A percentile compares a stretch with the other conserved stretches of the same genome.
Conservation (phyloP, 2,113 vertebrate genomes). For the Tetrao urogallus region DNA sequence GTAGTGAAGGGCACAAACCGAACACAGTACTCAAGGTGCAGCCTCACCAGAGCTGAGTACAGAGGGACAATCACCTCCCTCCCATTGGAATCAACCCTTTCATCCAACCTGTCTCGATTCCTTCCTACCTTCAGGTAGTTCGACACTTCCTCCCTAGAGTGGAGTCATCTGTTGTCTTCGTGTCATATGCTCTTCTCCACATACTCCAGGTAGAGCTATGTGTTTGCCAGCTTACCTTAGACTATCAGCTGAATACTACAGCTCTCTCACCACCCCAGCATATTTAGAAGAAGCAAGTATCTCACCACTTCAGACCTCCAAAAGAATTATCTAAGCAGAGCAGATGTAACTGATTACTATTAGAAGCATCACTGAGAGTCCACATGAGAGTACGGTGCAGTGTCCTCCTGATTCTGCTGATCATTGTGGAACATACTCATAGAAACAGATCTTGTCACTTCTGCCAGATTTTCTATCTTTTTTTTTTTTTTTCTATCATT, state of each 20-base stretch:
- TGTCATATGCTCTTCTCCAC: neutral
- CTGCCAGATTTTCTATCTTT: neutral
- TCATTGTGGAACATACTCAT: fast-evolving
- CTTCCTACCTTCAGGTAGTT: no score
- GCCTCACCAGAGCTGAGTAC: no score
- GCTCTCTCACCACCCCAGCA: neutral
- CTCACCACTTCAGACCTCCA: neutral
- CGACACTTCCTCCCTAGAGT: no score
- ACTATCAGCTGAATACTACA: neutral
- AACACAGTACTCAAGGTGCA: no score
- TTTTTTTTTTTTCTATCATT: neutral
- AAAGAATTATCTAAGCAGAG: neutral
- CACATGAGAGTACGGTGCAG: neutral
- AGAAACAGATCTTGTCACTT: neutral
- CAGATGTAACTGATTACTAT: neutral
- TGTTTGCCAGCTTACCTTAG: fast-evolving
- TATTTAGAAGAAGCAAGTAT: neutral
- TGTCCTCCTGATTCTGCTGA: neutral
- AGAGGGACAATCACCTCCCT: no score
- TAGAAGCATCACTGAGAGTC: neutral
- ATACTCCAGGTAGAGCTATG: neutral
- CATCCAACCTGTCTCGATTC: no score
- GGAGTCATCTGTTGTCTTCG: no score
- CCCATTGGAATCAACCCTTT: no score
- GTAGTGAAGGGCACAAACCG: no score